Base-by-base conservation (phyloP, 2,888 invertebrate genomes). In the Drosophila buzzatii region DNA sequence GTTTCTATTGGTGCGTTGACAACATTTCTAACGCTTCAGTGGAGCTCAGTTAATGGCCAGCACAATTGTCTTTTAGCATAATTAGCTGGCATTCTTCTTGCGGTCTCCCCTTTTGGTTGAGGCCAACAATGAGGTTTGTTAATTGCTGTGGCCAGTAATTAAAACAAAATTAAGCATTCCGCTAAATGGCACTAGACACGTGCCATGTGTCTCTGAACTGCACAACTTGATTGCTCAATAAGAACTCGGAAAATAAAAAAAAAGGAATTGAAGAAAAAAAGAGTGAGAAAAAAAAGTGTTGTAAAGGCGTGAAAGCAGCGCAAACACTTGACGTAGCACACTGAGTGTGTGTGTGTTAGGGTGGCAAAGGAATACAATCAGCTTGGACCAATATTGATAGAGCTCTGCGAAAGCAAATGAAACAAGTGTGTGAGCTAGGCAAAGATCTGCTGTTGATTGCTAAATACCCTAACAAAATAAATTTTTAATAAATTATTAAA, bases 111-210 rank as follows among this genome's bases (percentile, higher is more conserved):
- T 53, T 78, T 58, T 27, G 6, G 60, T 45, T 35, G 58, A 1
- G 52, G 51, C 51, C 52, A 52, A 20, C 51, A 31, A 8, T 33
- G 57, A 45, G 49, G 55, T 62, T 47, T 59, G 61, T 61, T 61
- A 71, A 79, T 74, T 71, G 59, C 60, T 42, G 64, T 39, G 53
- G 53, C 49, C 53, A 55, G 79, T 71, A 90, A 90, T 90, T 90
- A 85, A 90, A 85, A 73, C 73, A 45, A 88, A 90, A 76, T 88
- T 85, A 79, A 70, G 62, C 64, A 70, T 56, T 55, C 39, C 45
- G 37, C 59, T 37, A 27, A 76, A 70, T 58, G 60, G 52, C 42
- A 37, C 41, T 44, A 47, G 79, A 73, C 53, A 44, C 23, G 51
- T 39, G 42, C 44, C 27, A 8, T 61, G 23, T 35, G 49, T 35